Base-by-base conservation (phyloP, 1,140 invertebrate species). In the Cardiocondyla obscurior region DNA sequence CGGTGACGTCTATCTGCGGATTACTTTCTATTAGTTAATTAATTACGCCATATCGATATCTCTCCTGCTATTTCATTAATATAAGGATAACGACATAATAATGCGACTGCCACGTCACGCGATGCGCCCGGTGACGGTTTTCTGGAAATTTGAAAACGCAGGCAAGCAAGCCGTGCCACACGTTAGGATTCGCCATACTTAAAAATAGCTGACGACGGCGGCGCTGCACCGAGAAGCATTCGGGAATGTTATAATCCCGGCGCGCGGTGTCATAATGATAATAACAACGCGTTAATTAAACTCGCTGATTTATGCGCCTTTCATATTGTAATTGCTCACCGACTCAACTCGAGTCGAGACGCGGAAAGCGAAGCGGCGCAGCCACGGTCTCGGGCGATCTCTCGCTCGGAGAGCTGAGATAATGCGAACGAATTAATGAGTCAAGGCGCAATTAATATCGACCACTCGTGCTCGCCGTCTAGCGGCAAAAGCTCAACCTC, bases 251-350 rank as follows among this genome's bases (percentile, higher is more conserved):
- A 90, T 92, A 90, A 92, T 92, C 86, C 53, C 82, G 76, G 58
- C 70, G 81, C 70, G 81, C 81, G 82, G 86, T 88, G 91, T 91
- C 88, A 90, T 91, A 89, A 92, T 92, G 90, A 93, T 93, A 92
- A 93, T 93, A 93, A 93, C 92, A 93, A 93, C 90, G 91, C 92
- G 90, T 91, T 92, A 93, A 93, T 92, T 92, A 92, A 93, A 92
- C 90, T 89, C 84, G 90, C 89, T 93, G 92, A 93, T 92, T 93
- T 92, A 92, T 90, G 90, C 87, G 91, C 91, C 91, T 93, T 94
- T 93, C 93, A 94, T 93, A 94, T 94, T 94, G 91, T 93, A 94
- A 94, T 93, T 94, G 90, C 92, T 89, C 90, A 86, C 91, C 90
- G 89, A n/a, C n/a, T n/a, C n/a, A 93, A 93, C 93, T 92, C 90